Evolutionary conservation across 2,113 vertebrate genomes (phyloP), one percentile per base, ranked within the genome.

Genomic region (Indicator maculatus): DNA sequence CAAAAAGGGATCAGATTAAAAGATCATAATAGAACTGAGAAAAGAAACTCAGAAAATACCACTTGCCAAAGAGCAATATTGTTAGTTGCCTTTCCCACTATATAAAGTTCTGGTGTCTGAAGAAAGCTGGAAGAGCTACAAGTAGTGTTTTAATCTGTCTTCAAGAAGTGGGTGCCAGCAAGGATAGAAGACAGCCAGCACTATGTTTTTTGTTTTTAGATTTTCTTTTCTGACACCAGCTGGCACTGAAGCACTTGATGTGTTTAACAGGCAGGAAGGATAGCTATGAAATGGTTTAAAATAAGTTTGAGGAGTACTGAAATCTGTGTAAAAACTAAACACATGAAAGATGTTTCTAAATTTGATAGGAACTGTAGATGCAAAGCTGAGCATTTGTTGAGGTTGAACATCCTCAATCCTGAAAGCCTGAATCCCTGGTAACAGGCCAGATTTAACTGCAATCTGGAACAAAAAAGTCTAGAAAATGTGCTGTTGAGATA

Each of bases 231-330:
- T 96, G 93, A 94, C 94, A 97, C 90, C 94, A 97, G 95, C 94
- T 96, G 95, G 95, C 92, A 93, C 76, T 92, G 92, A 95, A 96
- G 90, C 88, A 93, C 93, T 96, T 95, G 92, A 96, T 96, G 73
- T 88, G 72, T 95, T 95, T 95, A 93, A 93, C 95, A 95, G 95
- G 79, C 92, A 95, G 94, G 92, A 95, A 96, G 94, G 90, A 95
- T 96, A 75, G 83, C 96, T 92, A 86, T 81, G 86, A 82, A 96
- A 96, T 90, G 83, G 76, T 93, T 96, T 96, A 94, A 96, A 96
- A 96, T 93, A 95, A 95, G 83, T 96, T 92, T 93, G 86, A 95
- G 85, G 86, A 95, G 94, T 82, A 92, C 88, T 94, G 90, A 92
- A 94, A 93, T 94, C 96, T 94, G 80, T 96, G 79, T 94, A 81